These are phyloP conservation scores for Helleia helle DNA, from an alignment of 2,888 invertebrate species.

Conservation along the genomic window DNA sequence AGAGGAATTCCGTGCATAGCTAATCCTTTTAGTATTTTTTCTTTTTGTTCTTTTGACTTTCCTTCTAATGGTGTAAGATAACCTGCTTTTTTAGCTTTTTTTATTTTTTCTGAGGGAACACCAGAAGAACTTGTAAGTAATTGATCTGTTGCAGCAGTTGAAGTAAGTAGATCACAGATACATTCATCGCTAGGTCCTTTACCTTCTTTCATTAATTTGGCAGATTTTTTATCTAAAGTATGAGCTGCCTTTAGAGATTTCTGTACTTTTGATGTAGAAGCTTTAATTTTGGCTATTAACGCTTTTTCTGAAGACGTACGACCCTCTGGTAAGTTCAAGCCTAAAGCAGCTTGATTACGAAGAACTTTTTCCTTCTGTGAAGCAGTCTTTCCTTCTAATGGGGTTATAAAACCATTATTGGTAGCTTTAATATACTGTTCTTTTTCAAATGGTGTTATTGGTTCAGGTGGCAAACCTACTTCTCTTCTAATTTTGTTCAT, in stretches of 20 bases:
- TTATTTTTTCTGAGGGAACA: slow-evolving; percentile 14
- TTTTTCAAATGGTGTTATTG: slow-evolving; percentile 18
- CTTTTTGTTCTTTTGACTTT: slow-evolving; percentile 23
- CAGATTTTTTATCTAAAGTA: slow-evolving; percentile 24
- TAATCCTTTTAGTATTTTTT: slow-evolving; percentile 22
- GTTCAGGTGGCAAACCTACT: slow-evolving; percentile 17
- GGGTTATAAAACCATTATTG: slow-evolving; percentile 22
- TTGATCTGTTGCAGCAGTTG: too few species aligned
- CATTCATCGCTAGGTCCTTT: slow-evolving; percentile 34
- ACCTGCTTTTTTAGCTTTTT: slow-evolving; percentile 22
- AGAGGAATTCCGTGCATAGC: slow-evolving; percentile 18
- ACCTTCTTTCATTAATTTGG: slow-evolving; percentile 29
- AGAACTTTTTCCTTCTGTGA: slow-evolving; percentile 25
- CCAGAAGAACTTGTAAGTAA: too few species aligned
- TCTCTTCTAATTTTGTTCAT: slow-evolving; percentile 21
- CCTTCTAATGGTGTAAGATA: slow-evolving; percentile 18
- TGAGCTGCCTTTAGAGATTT: too few species aligned
- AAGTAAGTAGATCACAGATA: slow-evolving; percentile 28
- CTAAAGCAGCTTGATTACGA: slow-evolving; percentile 8
- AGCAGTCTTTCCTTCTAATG: slow-evolving; percentile 26
- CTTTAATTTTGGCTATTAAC: slow-evolving; percentile 10
- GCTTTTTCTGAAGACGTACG: slow-evolving; percentile 15
- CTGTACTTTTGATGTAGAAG: neutral
- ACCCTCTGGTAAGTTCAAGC: slow-evolving; percentile 14
- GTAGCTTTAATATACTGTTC: slow-evolving; percentile 17